Evolutionary conservation across 2,113 vertebrate genomes (phyloP), one percentile per base, ranked within the genome.

Genomic region (Ceyx margarethae): DNA sequence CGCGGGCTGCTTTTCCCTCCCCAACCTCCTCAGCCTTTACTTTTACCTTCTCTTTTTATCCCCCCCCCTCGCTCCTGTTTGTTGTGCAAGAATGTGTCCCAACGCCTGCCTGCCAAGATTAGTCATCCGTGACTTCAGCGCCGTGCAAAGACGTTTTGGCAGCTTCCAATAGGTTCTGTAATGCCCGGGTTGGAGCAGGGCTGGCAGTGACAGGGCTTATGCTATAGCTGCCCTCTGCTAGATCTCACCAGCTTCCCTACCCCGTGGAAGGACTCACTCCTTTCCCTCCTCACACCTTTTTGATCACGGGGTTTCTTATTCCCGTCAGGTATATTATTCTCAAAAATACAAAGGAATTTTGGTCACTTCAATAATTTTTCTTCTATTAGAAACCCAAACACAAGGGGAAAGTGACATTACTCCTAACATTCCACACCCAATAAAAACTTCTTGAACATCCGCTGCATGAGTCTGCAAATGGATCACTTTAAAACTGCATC

Each of bases 41-140:
- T 95, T 97, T 76, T 90, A 94, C 85, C 91, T 93, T 90, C 83
- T 90, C 90, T 78, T 69, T 76, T 74, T 80, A 37, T 37, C 37
- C 37, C 37, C 14, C 85, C 89, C 48, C 57, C 91, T 91, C 48
- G 5, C 56, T 87, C 81, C 93, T 95, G 93, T 74, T 96, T 95
- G 97, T 95, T 96, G 95, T 97, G 96, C 94, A 97, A 96, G 95
- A 96, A 96, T 92, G 93, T 51, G 75, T 94, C 96, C 91, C 76
- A 48, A 89, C 76, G 93, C 94, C 97, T 96, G 69, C 95, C 96
- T 97, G 95, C 91, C 77, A 65, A 86, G 95, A 96, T 97, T 97
- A 97, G 81, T 97, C 97, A 98, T 95, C 96, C 91, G 90, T 95
- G 96, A 96, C 96, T 97, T 94, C 97, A 97, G 96, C 84, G n/a